phyloP scores from a whole-genome alignment of 2,797 vertebrate genomes.

The Sebastolobus alascanus region DNA sequence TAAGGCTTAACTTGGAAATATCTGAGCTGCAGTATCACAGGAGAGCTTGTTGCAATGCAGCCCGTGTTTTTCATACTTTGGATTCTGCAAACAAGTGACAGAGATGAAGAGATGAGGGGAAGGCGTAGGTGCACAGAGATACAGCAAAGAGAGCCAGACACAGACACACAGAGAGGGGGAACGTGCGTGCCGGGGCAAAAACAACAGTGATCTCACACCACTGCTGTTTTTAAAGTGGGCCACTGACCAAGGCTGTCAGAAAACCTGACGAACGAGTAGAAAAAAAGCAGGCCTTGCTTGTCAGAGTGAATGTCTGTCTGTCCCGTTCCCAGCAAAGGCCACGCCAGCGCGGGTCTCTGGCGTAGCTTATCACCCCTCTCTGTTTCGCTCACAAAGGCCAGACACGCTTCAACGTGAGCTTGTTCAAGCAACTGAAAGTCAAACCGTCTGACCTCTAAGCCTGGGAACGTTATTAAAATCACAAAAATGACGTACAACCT shows the following conservation, averaged over 20 bases:
- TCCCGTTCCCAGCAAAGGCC: constrained; percentile 53
- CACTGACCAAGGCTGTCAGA: constrained; percentile 70
- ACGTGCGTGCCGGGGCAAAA: constrained; percentile 48
- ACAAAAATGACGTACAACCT: constrained; percentile 8
- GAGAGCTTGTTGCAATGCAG: constrained; percentile 18
- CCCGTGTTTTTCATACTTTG: constrained; percentile 32
- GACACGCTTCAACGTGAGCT: constrained; percentile 49
- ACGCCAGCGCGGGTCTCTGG: constrained; percentile 51
- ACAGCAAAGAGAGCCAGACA: constrained; percentile 44
- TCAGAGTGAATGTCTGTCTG: constrained; percentile 60
- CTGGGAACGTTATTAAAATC: constrained; percentile 26
- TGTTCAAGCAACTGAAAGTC: constrained; percentile 55
- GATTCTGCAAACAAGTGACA: constrained; percentile 37
- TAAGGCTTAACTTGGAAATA: constrained; percentile 40
- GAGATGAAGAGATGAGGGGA: constrained; percentile 40
- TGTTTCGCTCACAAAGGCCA: constrained; percentile 58
- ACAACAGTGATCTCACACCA: constrained; percentile 77
- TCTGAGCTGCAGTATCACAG: constrained; percentile 22
- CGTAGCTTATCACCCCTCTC: constrained; percentile 54
- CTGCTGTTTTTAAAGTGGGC: constrained; percentile 73
- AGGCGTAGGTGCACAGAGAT: constrained; percentile 26
- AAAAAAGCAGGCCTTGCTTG: constrained; percentile 60
- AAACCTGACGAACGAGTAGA: constrained; percentile 52
- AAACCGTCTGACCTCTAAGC: constrained; percentile 42
- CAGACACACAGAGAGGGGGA: constrained; percentile 35